Base-by-base conservation (phyloP, 2,797 vertebrate genomes). In the Sebastes diploproa region DNA sequence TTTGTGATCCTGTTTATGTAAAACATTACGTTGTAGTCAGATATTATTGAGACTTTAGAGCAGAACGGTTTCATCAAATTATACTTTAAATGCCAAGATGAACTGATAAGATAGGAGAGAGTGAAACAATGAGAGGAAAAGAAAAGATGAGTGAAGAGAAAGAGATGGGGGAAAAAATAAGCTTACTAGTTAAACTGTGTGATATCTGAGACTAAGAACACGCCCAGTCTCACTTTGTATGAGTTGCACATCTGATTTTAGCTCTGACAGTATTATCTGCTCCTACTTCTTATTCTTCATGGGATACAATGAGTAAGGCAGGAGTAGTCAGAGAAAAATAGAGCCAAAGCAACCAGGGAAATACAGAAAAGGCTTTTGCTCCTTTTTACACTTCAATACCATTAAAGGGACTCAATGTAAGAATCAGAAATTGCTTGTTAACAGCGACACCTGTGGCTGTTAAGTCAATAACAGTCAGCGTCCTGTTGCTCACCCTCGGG, bases 241-340 rank as follows among this genome's bases (percentile, higher is more conserved):
- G 36, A 42, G 74, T 59, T 68, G 14, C 46, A 62, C 54, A 72
- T 80, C 30, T 81, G 82, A 83, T 56, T 75, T 54, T 42, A 72
- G 27, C 69, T 75, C 56, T 54, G 76, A 81, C 74, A 68, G 34
- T 27, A 65, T 81, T 77, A 83, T 81, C 61, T 64, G 14, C 59
- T 76, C 6, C 18, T 60, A 12, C 56, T 69, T 52, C 50, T 59
- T 77, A 20, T 50, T 50, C 58, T 72, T 71, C 56, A n/a, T 66
- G 42, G 58, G 27, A 60, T 54, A 55, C 27, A 38, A 50, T 20
- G 16, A 50, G 46, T 50, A 50, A 50, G 18, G 46, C 18, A 50
- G 46, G 9, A 18, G 13, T 50, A 36, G 65, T 52, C 27, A 59
- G 27, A 62, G 23, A 72, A 64, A 77, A 75, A 70, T 1, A 20